Evolutionary conservation across 2,113 vertebrate genomes (phyloP), one percentile per base, ranked within the genome.

Genomic region (Phyllopteryx taeniolatus): DNA sequence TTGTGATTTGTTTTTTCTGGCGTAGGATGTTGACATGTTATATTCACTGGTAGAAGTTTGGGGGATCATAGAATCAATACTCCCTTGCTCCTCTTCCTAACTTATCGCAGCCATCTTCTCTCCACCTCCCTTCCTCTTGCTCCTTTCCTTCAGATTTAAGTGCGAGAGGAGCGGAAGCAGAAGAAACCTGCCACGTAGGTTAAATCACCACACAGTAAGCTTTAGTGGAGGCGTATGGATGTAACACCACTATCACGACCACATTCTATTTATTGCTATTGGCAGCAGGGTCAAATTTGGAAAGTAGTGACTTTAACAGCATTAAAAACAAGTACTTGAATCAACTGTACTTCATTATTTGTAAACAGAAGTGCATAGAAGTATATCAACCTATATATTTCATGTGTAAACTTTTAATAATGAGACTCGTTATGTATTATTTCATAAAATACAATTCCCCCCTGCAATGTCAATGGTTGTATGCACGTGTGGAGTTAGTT

Each of bases 1-100:
- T 87, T 88, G 92, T 90, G 86, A 86, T 90, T 90, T 87, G 90
- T 89, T 93, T 94, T 92, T 90, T 85, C 85, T 88, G 90, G 89
- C 87, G 85, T 89, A 91, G 89, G 89, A 90, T 88, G 87, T 89
- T 84, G 85, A 90, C 87, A 88, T 85, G 82, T 80, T 78, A 81
- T 84, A 87, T 86, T 89, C 88, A 90, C 88, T 87, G 86, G 85
- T 86, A 88, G 87, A 90, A 85, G 87, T 82, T 83, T 76, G 79
- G 83, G 82, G 84, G 89, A 92, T 91, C 89, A 82, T 87, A 82
- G 79, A 88, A 92, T 92, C 91, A 83, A 92, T 93, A 91, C 83
- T 78, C 75, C 65, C 79, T 79, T 85, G 72, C 86, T 84, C 64
- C 73, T 79, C 70, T 75, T 81, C 66, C 74, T 70, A 79, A 80